A percentile compares a stretch with the other conserved stretches of the same genome.
phyloP scores from a whole-genome alignment of 2,888 invertebrate genomes.

The Patella pellucida region DNA sequence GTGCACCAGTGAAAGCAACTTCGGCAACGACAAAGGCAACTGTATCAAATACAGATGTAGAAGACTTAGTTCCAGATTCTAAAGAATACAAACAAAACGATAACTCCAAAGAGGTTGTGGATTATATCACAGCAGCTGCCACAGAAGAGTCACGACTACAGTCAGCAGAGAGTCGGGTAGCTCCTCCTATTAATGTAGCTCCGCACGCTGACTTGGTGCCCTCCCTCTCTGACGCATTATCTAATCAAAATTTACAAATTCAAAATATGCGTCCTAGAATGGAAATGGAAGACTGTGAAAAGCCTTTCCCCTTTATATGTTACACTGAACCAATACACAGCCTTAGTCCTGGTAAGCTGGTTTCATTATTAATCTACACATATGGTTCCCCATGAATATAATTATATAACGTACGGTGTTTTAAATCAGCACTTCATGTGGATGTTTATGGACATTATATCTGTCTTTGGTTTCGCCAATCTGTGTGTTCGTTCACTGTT shows the following conservation, averaged over 20 bases:
- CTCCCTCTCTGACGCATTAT: not conserved
- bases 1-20: constrained; percentile 18
- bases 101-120: not conserved
- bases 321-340: constrained; percentile 50
- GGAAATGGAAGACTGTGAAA: constrained; percentile 44
- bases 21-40: not conserved
- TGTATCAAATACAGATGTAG: not conserved
- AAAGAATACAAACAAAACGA: not conserved
- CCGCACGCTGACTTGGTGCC: not conserved
- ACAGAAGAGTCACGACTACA: not conserved
- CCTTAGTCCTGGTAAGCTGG: constrained; percentile 44
- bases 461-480: too few relatives aligned
- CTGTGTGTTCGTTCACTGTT: too few relatives aligned
- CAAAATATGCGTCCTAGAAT: constrained; percentile 28
- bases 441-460: too few relatives aligned
- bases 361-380: too few relatives aligned
- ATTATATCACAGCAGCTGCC: not conserved
- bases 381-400: too few relatives aligned
- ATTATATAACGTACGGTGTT: too few relatives aligned
- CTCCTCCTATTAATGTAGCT: not conserved
- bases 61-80: not conserved
- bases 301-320: constrained; percentile 48
- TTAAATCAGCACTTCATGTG: too few relatives aligned
- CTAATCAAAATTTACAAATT: not conserved
- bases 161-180: not conserved